Evolutionary conservation across 1,140 invertebrate species (phyloP), one percentile per base, ranked within the genome.

Genomic region (Bradysia coprophila): DNA sequence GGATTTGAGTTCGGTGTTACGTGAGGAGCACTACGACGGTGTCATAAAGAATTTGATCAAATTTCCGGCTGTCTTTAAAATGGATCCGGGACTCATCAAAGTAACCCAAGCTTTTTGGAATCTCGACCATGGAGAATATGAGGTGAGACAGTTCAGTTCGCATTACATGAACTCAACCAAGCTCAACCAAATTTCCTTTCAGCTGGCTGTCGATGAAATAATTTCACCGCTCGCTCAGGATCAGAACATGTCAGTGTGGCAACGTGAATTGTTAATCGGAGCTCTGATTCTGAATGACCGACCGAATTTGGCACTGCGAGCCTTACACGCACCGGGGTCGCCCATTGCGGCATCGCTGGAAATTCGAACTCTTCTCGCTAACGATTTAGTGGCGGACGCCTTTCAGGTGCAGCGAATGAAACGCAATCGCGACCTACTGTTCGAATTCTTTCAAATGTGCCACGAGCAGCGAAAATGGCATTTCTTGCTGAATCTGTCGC

Each of bases 51-150:
- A 76, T 39, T 53, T 87, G 5, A 73, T 79, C 42, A 74, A 76
- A 46, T 88, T 86, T 59, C 78, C 79, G 4, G 72, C 74, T 0
- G 72, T 78, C 32, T 87, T 89, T 48, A 72, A 75, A 38, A 54
- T 82, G 10, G 77, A 69, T 43, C 71, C 73, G 24, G 78, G 73
- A 18, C 51, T 78, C 1, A 76, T 79, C 2, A 83, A 83, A 54
- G 65, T 83, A 0, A 76, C 81, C 1, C 79, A 86, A 51, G 83
- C 80, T 0, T 81, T 89, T 54, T 91, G 86, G 84, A 67, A 81
- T 39, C 62, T 92, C 10, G 88, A 93, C 61, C 81, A 87, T 46
- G 74, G 76, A 46, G 73, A 88, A 52, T 81, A 67, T 49, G 56
- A 66, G 50, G 71, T 73, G 53, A 65, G 61, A 15, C 33, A 46